Conservation (phyloP, 2,113 vertebrate genomes). For the Gambusia affinis region DNA sequence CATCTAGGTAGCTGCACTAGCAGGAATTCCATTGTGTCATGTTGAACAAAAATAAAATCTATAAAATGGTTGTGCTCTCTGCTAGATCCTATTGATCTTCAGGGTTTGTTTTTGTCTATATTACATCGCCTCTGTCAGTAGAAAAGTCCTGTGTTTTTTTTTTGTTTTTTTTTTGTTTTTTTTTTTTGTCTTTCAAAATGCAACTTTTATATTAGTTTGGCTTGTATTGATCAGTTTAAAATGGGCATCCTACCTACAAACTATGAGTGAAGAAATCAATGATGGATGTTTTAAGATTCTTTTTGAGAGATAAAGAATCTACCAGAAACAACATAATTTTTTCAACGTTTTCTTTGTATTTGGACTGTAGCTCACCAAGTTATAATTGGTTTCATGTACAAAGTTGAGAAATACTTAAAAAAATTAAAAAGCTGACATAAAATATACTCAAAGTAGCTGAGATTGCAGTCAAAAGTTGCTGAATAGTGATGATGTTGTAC, state of each 20-base stretch:
- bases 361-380: too few species aligned
- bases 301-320: too few species aligned
- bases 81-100: slow-evolving; percentile 57
- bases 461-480: not conserved
- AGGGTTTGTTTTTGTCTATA: slow-evolving; percentile 35
- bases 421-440: not conserved
- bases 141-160: not conserved
- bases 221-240: slow-evolving; percentile 14
- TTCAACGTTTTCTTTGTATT: not conserved
- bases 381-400: too few species aligned
- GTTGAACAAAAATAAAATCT: slow-evolving; percentile 65
- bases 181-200: not conserved
- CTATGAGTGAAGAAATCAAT: not conserved
- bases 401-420: not conserved
- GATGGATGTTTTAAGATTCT: too few species aligned
- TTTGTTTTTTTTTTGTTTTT: too few species aligned
- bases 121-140: slow-evolving; percentile 15
- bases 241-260: not conserved
- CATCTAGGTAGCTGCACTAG: not conserved
- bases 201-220: not conserved
- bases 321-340: too few species aligned
- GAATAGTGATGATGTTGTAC: not conserved
- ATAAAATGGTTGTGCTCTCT: slow-evolving; percentile 43
- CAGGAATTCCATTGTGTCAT: slow-evolving; percentile 24
- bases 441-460: not conserved